Evolutionary conservation across 2,888 invertebrate species (phyloP).

Genomic region (Synergus laeviventris): DNA sequence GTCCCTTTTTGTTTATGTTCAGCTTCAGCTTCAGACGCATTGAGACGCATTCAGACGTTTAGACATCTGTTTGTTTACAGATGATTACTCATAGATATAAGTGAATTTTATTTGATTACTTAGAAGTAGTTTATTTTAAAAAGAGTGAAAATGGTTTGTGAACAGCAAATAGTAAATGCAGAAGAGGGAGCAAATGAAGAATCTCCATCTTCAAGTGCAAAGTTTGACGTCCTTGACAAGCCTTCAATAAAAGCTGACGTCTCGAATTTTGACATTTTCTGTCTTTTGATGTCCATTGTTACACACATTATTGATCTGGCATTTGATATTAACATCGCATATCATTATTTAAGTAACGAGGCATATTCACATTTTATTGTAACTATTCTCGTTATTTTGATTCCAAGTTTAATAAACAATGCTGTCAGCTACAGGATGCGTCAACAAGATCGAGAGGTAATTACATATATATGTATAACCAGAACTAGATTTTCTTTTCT

Average conservation of each 20-base stretch:
- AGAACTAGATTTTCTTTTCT: neutral
- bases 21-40: too few relatives aligned
- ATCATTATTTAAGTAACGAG: conserved; percentile 79
- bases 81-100: neutral
- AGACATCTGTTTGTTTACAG: conserved; percentile 31
- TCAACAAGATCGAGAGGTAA: conserved; percentile 69
- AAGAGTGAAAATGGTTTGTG: conserved; percentile 23
- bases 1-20: conserved; percentile 25
- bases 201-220: conserved; percentile 31
- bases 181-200: conserved; percentile 33
- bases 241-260: conserved; percentile 64
- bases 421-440: conserved; percentile 86
- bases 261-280: conserved; percentile 80
- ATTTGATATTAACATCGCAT: conserved; percentile 84
- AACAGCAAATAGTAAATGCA: conserved; percentile 10
- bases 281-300: conserved; percentile 82
- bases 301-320: conserved; percentile 84
- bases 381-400: conserved; percentile 83
- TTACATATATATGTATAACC: conserved; percentile 12
- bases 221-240: conserved; percentile 64
- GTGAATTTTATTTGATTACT: conserved; percentile 16
- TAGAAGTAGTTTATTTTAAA: conserved; percentile 1
- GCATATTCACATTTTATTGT: conserved; percentile 82
- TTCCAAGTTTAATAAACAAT: conserved; percentile 87
- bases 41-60: too few relatives aligned